Evolutionary conservation across 2,797 vertebrate genomes (phyloP), one percentile per base, ranked within the genome.

Genomic region (Borostomias antarcticus): DNA sequence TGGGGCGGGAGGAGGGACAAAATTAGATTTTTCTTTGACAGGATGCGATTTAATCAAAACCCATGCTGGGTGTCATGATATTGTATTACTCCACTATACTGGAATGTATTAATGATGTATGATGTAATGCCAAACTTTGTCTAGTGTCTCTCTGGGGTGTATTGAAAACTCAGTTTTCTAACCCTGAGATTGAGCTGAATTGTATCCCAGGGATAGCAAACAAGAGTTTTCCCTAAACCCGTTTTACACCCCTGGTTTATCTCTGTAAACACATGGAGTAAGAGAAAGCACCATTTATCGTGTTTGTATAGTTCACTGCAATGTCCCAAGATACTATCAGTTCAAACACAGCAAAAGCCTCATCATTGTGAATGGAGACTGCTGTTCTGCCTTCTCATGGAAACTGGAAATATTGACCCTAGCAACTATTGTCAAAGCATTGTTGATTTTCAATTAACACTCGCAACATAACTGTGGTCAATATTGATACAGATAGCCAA

Each of bases 311-410:
- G n/a, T n/a, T n/a, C n/a, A n/a, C n/a, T n/a, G n/a, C n/a, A n/a
- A n/a, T n/a, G n/a, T n/a, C n/a, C n/a, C n/a, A n/a, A n/a, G n/a
- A n/a, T 43, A 56, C 9, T 33, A 35, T 63, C 21, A 37, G 56
- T 50, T 67, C 25, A 67, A 32, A 15, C 66, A 30, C 29, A 15
- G 19, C 58, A 35, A 45, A 37, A 28, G 53, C 1, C 52, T 77
- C 82, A 77, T 85, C 74, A 71, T 40, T 45, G 15, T 54, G 35
- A 47, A 50, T 3, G 29, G 17, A 32, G 52, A 54, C 50, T 17
- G 48, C 45, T 50, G 35, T 58, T 23, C 47, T 51, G 7, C 21
- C 52, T 69, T 28, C 67, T 64, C 61, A 69, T 62, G 51, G 48
- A 67, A 72, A 64, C 30, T 26, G 30, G 1, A 15, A 53, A 11